These are phyloP conservation scores for Elegia similella DNA, from an alignment of 2,888 invertebrate genomes.

Conservation along the genomic window DNA sequence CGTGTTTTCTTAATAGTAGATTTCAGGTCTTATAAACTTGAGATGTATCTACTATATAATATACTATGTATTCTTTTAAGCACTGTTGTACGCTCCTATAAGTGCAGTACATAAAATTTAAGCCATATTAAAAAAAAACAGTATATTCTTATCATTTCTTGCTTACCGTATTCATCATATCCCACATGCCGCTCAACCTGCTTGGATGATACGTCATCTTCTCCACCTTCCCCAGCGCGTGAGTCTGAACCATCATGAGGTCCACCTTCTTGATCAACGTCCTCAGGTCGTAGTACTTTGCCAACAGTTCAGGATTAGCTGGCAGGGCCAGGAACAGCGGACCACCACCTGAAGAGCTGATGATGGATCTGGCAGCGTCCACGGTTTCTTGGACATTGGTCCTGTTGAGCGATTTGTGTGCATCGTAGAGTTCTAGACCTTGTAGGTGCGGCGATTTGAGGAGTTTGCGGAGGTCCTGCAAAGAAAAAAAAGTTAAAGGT, in stretches of 20 bases:
- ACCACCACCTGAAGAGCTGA: constrained; percentile 73
- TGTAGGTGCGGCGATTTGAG: constrained; percentile 81
- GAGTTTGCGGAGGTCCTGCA: constrained; percentile 77
- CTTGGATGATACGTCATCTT: constrained; percentile 89
- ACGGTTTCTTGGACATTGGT: constrained; percentile 73
- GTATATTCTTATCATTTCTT: too few species aligned
- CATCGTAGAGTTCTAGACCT: constrained; percentile 80
- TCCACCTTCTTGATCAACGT: constrained; percentile 84
- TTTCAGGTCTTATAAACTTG: too few species aligned
- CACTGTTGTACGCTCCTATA: too few species aligned
- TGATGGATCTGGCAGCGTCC: constrained; percentile 64
- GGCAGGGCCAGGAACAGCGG: constrained; percentile 84
- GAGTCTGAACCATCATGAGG: constrained; percentile 85
- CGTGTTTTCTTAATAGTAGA: too few species aligned
- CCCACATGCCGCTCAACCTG: constrained; percentile 87
- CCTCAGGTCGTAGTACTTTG: constrained; percentile 87
- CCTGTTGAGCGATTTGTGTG: constrained; percentile 75
- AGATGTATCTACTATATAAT: too few species aligned
- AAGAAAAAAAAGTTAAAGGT: constrained; percentile 33
- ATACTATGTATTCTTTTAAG: too few species aligned
- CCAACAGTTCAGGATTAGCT: constrained; percentile 83
- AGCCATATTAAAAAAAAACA: too few species aligned
- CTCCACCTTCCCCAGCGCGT: constrained; percentile 83
- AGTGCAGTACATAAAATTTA: too few species aligned
- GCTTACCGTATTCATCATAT: constrained; percentile 87